phyloP scores from a whole-genome alignment of 2,888 invertebrate species.

The Drosophila neotestacea region DNA sequence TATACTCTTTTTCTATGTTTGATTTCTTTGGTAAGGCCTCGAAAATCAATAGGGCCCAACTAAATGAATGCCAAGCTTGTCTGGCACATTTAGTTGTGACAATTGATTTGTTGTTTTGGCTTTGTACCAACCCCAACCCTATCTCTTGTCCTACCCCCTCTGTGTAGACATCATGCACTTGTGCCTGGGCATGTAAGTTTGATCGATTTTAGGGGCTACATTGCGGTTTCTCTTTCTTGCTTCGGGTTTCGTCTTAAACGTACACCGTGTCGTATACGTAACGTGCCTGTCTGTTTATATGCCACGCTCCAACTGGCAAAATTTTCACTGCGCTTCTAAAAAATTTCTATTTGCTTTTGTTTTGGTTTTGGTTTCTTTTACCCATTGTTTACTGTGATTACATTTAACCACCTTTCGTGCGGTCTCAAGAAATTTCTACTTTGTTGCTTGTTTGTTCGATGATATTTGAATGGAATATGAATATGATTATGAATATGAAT shows the following conservation, averaged over 20 bases:
- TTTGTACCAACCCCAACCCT: constrained; percentile 33
- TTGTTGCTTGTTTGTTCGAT: constrained; percentile 66
- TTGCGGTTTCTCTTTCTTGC: constrained; percentile 26
- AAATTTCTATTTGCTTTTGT: constrained; percentile 49
- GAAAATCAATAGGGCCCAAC: constrained; percentile 44
- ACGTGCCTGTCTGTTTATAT: constrained; percentile 33
- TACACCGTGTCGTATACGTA: constrained; percentile 65
- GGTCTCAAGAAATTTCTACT: constrained; percentile 60
- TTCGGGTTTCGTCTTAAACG: constrained; percentile 5
- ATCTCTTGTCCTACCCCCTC: neutral
- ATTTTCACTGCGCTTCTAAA: constrained; percentile 57
- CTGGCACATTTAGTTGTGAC: constrained; percentile 56
- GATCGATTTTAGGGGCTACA: constrained; percentile 66
- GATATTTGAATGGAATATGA: constrained; percentile 29
- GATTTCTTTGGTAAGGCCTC: constrained; percentile 36
- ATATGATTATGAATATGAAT: constrained; percentile 8
- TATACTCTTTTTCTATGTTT: neutral
- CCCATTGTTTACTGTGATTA: constrained; percentile 35
- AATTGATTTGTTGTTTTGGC: constrained; percentile 48
- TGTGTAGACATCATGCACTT: constrained; percentile 8
- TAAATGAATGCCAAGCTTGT: constrained; percentile 29
- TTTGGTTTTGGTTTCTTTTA: constrained; percentile 16
- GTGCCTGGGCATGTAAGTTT: constrained; percentile 55
- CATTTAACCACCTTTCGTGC: constrained; percentile 40
- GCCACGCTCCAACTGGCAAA: constrained; percentile 54